These are phyloP conservation scores for Trogon surrucura DNA, from an alignment of 2,113 vertebrate species.

Conservation along the genomic window DNA sequence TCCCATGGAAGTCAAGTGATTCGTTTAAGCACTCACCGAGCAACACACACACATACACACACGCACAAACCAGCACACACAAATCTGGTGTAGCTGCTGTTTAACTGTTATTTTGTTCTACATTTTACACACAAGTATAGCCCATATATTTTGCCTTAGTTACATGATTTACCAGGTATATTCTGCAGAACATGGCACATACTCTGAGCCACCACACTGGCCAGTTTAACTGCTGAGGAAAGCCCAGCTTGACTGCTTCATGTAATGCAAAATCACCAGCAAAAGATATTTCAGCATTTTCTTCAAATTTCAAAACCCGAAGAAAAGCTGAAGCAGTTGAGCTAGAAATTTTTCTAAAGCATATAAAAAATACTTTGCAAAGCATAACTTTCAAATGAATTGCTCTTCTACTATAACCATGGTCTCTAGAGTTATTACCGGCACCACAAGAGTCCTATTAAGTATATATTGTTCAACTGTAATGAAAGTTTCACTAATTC, in stretches of 20 bases:
- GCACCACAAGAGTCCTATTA: neutral
- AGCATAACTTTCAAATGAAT: neutral
- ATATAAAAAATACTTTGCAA: neutral
- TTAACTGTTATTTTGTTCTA: neutral
- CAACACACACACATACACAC: neutral
- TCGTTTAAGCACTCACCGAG: neutral
- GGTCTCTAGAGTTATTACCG: neutral
- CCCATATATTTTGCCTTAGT: neutral
- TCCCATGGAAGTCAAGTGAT: neutral
- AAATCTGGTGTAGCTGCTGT: neutral
- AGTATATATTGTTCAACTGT: neutral
- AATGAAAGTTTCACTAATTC: conserved; percentile 13
- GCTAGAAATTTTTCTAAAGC: neutral
- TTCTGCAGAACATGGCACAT: neutral
- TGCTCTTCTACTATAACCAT: neutral
- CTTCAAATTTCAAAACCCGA: neutral
- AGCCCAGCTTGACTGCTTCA: neutral
- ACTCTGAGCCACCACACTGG: neutral
- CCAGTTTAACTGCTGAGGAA: neutral
- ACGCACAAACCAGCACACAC: neutral
- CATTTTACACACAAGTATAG: neutral
- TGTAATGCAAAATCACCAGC: neutral
- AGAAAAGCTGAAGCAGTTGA: neutral
- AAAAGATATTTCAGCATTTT: neutral
- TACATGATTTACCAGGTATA: neutral